phyloP scores from a whole-genome alignment of 1,140 invertebrate genomes.

The Cydia fagiglandana region DNA sequence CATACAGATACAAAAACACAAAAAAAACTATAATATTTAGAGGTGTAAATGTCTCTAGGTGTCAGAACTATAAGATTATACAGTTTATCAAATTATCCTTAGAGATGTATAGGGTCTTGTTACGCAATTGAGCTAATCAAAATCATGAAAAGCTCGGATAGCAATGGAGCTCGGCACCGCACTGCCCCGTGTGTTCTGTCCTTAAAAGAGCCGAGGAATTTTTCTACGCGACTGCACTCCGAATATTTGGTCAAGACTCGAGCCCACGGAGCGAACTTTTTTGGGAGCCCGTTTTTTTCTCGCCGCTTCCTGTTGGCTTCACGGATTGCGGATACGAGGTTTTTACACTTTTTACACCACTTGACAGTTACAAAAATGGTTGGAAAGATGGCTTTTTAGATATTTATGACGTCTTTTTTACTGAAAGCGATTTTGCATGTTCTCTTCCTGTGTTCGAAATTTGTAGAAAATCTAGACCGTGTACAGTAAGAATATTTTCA shows the following conservation, averaged over 20 bases:
- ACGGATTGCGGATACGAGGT: slow-evolving; percentile 37
- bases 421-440: not conserved
- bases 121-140: no score
- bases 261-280: slow-evolving; percentile 65
- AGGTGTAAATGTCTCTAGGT: no score
- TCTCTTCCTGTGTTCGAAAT: not conserved
- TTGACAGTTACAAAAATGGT: slow-evolving; percentile 27
- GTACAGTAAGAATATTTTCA: no score
- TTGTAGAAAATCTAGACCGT: no score
- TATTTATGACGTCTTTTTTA: slow-evolving; percentile 1
- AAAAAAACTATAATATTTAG: no score
- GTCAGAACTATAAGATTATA: no score
- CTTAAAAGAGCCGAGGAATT: slow-evolving; percentile 62
- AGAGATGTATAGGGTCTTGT: no score
- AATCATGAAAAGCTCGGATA: no score
- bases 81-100: no score
- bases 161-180: not conserved
- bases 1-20: no score
- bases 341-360: slow-evolving; percentile 31
- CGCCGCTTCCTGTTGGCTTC: slow-evolving; percentile 37
- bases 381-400: slow-evolving; percentile 22
- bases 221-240: slow-evolving; percentile 70
- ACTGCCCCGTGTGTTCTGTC: not conserved
- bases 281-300: slow-evolving; percentile 48
- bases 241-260: slow-evolving; percentile 65